phyloP scores from a whole-genome alignment of 2,888 invertebrate genomes.

The Philereme vetulata region DNA sequence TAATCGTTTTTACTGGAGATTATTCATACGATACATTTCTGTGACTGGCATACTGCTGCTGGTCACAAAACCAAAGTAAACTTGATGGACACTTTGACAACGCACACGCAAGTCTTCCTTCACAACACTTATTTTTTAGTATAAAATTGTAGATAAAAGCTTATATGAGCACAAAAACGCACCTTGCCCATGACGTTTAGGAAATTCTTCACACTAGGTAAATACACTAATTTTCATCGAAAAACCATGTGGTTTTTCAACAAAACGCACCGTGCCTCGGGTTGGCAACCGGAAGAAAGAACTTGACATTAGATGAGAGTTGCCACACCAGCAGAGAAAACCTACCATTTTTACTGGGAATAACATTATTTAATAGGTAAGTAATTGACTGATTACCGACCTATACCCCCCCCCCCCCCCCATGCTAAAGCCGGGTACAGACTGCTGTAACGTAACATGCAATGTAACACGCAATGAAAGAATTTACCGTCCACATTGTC shows the following conservation, averaged over 20 bases:
- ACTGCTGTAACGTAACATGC: too few species aligned
- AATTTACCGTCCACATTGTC: too few species aligned
- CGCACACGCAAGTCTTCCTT: slow-evolving; percentile 2
- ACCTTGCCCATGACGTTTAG: slow-evolving; percentile 32
- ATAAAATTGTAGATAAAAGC: not conserved
- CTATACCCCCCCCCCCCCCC: too few species aligned
- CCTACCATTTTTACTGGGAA: slow-evolving; percentile 11
- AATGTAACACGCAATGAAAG: too few species aligned
- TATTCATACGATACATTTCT: not conserved
- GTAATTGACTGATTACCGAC: too few species aligned
- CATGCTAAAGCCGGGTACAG: too few species aligned
- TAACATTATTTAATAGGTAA: too few species aligned
- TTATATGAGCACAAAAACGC: slow-evolving; percentile 35
- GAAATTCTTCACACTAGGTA: slow-evolving; percentile 23
- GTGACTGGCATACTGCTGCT: not conserved
- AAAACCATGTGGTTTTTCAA: slow-evolving; percentile 71
- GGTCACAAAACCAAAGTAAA: not conserved
- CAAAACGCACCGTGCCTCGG: slow-evolving; percentile 75
- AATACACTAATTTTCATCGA: slow-evolving; percentile 45
- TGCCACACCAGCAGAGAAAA: not conserved
- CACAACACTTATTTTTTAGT: slow-evolving; percentile 21
- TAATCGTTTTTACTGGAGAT: not conserved
- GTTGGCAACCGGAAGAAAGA: slow-evolving; percentile 81
- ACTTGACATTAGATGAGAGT: slow-evolving; percentile 31
- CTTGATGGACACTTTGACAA: slow-evolving; percentile 13